Evolutionary conservation across 2,113 vertebrate species (phyloP).

Genomic region (Pardalotus punctatus): DNA sequence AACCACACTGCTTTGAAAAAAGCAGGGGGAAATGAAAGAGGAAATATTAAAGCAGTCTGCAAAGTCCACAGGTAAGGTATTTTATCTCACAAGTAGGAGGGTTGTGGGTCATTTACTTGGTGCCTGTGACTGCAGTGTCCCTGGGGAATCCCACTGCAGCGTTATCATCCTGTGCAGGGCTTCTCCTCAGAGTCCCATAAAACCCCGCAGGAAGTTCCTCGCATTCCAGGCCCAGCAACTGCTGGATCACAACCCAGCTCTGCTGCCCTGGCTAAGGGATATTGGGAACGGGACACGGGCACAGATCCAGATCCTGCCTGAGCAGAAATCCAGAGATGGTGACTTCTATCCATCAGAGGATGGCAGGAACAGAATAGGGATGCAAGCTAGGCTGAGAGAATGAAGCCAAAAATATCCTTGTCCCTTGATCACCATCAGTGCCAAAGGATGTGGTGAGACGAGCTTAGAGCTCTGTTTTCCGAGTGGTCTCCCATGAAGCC

Average conservation of each 20-base stretch:
- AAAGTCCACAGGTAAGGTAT: not conserved
- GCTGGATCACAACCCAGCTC: not conserved
- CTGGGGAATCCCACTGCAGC: not conserved
- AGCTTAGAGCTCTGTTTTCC: not conserved
- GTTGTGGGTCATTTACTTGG: conserved; percentile 5
- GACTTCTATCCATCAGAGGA: not conserved
- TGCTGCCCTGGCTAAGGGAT: not conserved
- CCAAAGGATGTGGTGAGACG: not conserved
- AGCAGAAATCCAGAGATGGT: not conserved
- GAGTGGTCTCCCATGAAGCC: not conserved
- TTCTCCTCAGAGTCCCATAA: conserved; percentile 4
- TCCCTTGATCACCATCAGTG: not conserved
- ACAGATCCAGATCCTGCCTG: not conserved
- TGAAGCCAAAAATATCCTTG: not conserved
- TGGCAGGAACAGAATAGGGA: not conserved
- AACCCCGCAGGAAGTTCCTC: not conserved
- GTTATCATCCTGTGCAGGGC: not conserved
- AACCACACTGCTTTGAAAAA: not conserved
- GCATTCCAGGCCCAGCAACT: not conserved
- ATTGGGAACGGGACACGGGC: not conserved
- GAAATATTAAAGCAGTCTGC: not conserved
- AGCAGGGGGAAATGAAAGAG: not conserved
- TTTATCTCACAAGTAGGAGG: not conserved
- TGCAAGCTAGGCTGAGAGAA: not conserved
- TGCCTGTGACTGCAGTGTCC: not conserved